phyloP scores from a whole-genome alignment of 2,113 vertebrate genomes.

The Odobenus rosmarus region DNA sequence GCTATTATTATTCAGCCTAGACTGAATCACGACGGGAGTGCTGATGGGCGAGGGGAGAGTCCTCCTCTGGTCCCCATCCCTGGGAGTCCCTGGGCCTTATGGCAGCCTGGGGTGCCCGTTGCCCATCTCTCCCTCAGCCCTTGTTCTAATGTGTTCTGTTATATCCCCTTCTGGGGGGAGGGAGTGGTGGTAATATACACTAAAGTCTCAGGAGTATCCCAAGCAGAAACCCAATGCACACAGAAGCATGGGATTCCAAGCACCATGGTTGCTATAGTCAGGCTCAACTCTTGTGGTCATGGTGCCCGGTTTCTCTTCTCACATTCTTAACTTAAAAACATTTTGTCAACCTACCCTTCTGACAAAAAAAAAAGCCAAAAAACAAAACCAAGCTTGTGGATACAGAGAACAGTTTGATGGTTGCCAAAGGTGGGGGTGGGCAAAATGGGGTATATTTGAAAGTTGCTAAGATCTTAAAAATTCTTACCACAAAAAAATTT shows the following conservation, averaged over 20 bases:
- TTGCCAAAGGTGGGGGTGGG: no score
- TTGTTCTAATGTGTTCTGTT: not conserved
- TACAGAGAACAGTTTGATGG: not conserved
- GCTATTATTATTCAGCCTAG: not conserved
- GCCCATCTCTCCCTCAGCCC: not conserved
- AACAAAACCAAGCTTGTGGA: not conserved
- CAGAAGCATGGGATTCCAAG: not conserved
- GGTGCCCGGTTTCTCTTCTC: rapidly evolving
- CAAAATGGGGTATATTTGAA: not conserved
- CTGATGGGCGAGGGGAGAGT: no score
- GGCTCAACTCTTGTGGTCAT: not conserved
- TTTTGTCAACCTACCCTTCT: not conserved
- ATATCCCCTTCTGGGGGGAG: not conserved
- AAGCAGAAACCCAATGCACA: not conserved
- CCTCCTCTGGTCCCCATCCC: not conserved
- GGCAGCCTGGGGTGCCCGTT: rapidly evolving
- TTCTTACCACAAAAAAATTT: not conserved
- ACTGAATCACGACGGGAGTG: no score
- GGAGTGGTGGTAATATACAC: no score
- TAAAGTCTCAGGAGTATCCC: not conserved
- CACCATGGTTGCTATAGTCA: not conserved
- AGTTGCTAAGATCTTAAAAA: not conserved
- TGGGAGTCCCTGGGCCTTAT: not conserved
- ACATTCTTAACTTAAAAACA: not conserved
- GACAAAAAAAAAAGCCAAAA: not conserved